These are phyloP conservation scores for Ephestia elutella DNA, from an alignment of 1,140 invertebrate species.

Conservation along the genomic window DNA sequence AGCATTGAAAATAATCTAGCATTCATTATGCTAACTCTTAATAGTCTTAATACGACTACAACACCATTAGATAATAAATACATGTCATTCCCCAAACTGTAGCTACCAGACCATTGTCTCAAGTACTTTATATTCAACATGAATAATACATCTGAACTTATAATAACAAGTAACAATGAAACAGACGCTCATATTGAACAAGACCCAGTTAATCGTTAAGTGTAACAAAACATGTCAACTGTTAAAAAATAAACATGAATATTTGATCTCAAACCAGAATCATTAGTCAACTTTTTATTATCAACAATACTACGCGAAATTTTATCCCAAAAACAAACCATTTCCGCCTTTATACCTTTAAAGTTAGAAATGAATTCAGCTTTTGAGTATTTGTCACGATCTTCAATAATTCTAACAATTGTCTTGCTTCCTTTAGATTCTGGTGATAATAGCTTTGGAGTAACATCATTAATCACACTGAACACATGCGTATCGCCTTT, in stretches of 20 bases:
- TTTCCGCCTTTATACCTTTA: constrained; percentile 26
- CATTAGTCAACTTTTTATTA: constrained; percentile 70
- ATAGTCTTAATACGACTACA: not conserved
- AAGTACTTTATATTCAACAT: not conserved
- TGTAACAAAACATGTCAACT: constrained; percentile 63
- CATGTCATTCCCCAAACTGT: not conserved
- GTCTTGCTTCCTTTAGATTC: constrained; percentile 42
- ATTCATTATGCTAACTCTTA: not conserved
- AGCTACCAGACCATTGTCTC: not conserved
- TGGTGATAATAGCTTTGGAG: constrained; percentile 54
- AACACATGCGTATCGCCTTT: constrained; percentile 56
- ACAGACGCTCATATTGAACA: constrained; percentile 53
- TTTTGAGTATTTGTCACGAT: constrained; percentile 37
- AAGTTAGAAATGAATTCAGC: constrained; percentile 10
- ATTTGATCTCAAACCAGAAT: constrained; percentile 70
- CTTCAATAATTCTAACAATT: constrained; percentile 51
- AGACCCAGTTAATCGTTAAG: constrained; percentile 63
- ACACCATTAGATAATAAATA: not conserved
- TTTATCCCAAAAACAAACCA: constrained; percentile 2
- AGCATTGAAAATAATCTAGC: too few species aligned
- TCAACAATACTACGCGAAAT: not conserved
- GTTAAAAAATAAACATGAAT: constrained; percentile 64
- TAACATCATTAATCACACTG: constrained; percentile 64
- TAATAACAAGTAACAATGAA: constrained; percentile 41
- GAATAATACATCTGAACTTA: constrained; percentile 4